Evolutionary conservation across 2,797 vertebrate genomes (phyloP), one percentile per base, ranked within the genome.

Genomic region (Typhlichthys eigenmanni): DNA sequence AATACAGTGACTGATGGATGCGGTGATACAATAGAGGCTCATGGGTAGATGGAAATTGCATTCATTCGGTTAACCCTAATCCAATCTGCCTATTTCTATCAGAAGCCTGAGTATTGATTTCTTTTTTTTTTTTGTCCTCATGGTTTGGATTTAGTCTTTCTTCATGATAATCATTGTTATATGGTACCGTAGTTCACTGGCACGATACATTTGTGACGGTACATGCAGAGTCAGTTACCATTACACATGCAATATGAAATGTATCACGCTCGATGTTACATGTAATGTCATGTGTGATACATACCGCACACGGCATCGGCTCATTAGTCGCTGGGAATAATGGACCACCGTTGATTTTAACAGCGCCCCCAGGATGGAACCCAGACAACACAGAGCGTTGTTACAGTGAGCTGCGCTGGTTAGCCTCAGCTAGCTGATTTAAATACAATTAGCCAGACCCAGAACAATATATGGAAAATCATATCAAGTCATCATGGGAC

Each of bases 11-110:
- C 12, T 71, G 61, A 81, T 62, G 17, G 49, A 76, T 69, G 32
- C 47, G 58, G 58, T 51, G 52, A 68, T 72, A 48, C 43, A 66
- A 65, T 14, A 61, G 60, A 63, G 57, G 45, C 74, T 48, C 65
- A 53, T 13, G 29, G 43, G 66, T 57, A 73, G 68, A 80, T 76
- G 53, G 71, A 84, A 86, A 85, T 80, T 14, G 46, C 63, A 76
- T 86, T 72, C 70, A 72, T 82, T 82, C 29, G 51, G 67, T 84
- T 65, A 74, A 62, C 58, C 14, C 9, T 87, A 87, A 90, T 87
- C 82, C 13, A 76, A 77, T 87, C 58, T 63, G 59, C 50, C 51
- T 62, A 70, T 77, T 77, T 68, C 59, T 75, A 48, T 56, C 24
- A 71, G 56, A 64, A 76, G 48, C 54, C 14, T 47, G 13, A 38